Base-by-base conservation (phyloP, 92 coral and sea anemone genomes). In the Chrysogorgia sp. region DNA sequence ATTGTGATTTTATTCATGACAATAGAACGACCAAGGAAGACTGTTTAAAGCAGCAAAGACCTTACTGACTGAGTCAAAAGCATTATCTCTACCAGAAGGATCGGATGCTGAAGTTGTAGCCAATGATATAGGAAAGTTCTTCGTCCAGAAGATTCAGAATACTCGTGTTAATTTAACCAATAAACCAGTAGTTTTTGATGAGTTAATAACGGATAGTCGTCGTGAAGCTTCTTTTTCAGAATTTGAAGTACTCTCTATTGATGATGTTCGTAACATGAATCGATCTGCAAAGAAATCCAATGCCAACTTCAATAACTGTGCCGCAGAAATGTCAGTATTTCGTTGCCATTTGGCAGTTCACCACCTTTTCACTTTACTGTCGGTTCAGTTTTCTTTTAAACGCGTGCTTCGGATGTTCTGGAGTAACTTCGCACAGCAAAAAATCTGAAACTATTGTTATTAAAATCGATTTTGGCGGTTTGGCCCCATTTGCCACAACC, bases 11-110 rank as follows among this genome's bases (percentile, higher is more conserved):
- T 47, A 82, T 74, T 34, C 58, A 61, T 34, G 74, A 83, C 43
- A 75, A 83, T 40, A 62, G 58, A 40, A 34, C n/a, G 82, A 75
- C 79, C 86, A 83, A 58, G 79, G 72, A 75, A 77, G 56, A 45
- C 77, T 83, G 17, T 83, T 83, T 33, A 83, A 68, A 23, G 77
- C 77, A 9, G 70, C 81, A 23, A 74, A 75, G 32, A 61, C 34
- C 35, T 48, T 48, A 45, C 77, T 12, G 34, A 13, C 34, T 23
- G 77, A 71, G 8, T 26, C 77, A 13, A 48, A 71, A 20, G 28
- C 30, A 71, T 55, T 71, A 25, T 71, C 77, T 17, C 22, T 71
- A 24, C 77, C 77, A 41, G 77, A 45, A 28, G 58, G 61, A 71
- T 71, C 59, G 2, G 77, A 41, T 48, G 30, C 77, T 40, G 60